phyloP scores from a whole-genome alignment of 2,888 invertebrate species.

The Nowickia ferox region DNA sequence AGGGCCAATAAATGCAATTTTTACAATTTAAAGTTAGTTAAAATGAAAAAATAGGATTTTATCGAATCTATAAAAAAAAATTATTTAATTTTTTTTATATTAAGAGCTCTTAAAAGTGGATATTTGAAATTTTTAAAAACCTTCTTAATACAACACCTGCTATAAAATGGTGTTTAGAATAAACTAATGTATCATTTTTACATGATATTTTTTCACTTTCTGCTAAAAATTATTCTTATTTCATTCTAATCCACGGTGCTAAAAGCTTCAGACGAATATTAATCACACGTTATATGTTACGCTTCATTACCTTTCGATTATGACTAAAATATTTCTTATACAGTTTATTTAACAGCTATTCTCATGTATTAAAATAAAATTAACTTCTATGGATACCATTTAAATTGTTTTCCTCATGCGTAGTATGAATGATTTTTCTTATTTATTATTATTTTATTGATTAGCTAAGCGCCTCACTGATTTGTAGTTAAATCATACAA shows the following conservation, averaged over 20 bases:
- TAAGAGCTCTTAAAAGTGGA: too few relatives aligned
- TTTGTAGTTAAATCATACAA: constrained; percentile 49
- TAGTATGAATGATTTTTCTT: neutral
- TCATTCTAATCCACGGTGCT: neutral
- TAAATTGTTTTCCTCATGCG: constrained; percentile 12
- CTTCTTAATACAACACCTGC: too few relatives aligned
- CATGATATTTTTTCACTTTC: neutral
- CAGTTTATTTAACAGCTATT: neutral
- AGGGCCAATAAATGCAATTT: too few relatives aligned
- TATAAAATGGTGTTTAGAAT: too few relatives aligned
- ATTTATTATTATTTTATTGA: constrained; percentile 65
- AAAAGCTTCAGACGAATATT: constrained; percentile 12
- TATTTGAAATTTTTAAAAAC: too few relatives aligned
- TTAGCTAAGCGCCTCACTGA: constrained; percentile 64
- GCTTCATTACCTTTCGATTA: constrained; percentile 48
- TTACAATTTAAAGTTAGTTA: too few relatives aligned
- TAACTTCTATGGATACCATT: constrained; percentile 27
- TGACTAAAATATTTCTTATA: constrained; percentile 9
- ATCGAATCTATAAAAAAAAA: too few relatives aligned
- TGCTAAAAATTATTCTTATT: neutral
- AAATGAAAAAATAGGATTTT: too few relatives aligned
- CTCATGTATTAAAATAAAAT: neutral
- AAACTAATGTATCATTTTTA: neutral
- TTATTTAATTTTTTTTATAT: too few relatives aligned
- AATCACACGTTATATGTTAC: constrained; percentile 43